Evolutionary conservation across 2,888 invertebrate species (phyloP), one percentile per base, ranked within the genome.

Genomic region (Chrysolina haemoptera): DNA sequence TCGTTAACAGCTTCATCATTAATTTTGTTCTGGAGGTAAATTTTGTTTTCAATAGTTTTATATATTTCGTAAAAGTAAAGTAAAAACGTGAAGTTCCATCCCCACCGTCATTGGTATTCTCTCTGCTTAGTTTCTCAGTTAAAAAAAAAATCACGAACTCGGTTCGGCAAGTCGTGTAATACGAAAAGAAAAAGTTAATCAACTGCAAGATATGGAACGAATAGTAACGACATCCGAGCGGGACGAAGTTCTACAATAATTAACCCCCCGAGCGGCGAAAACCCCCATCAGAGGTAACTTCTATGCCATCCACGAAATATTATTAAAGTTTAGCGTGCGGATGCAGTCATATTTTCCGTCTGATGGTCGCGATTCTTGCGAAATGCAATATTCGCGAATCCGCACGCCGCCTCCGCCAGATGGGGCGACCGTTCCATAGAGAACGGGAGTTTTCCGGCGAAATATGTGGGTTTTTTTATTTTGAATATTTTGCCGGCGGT

Each of bases 261-360:
- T 78, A 78, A 78, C 75, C 70, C 59, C 69, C 69, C 40, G n/a
- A 62, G 75, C 66, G 65, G 48, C 70, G 73, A 72, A 76, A 75
- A 62, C 66, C 27, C 53, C 70, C 75, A 76, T 78, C 77, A 80
- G 73, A 78, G 78, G 72, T 77, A 78, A 76, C 76, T 78, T 74
- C 73, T 73, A 77, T 75, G 77, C 76, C 72, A 72, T 78, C 70
- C 76, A 77, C 77, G 78, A 78, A 77, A 79, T 78, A 76, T 79
- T 78, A 79, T 79, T 78, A 79, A 79, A 79, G 76, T 78, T 76
- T 68, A 71, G 76, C 53, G 46, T 53, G 73, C 74, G 73, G 71
- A 75, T 79, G 75, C 77, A 78, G 77, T 76, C 66, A 79, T 79
- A 79, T 79, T 77, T 77, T 73, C 75, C 63, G 76, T 76, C 76